phyloP scores from a whole-genome alignment of 2,797 vertebrate species.

The Eulemur mongoz region DNA sequence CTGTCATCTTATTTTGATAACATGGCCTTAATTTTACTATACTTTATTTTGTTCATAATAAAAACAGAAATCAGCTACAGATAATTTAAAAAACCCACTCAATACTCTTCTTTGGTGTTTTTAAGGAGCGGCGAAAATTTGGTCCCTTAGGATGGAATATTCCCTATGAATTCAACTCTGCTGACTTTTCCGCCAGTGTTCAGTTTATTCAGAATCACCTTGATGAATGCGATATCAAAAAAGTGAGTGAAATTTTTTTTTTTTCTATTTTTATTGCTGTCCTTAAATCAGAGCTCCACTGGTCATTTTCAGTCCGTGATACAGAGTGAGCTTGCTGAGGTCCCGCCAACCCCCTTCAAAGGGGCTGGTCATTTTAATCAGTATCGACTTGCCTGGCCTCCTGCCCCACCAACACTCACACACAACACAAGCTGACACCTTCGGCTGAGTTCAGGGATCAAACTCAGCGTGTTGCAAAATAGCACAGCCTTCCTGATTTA shows the following conservation, averaged over 20 bases:
- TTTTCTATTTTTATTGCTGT: background rate
- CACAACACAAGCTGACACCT: background rate
- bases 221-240: conserved; percentile 86
- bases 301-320: background rate
- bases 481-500: background rate
- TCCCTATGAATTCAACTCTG: conserved; percentile 88
- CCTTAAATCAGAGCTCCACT: background rate
- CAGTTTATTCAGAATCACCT: conserved; percentile 89
- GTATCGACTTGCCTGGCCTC: too few species aligned
- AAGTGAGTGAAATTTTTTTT: conserved; percentile 79
- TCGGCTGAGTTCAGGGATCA: background rate
- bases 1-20: conserved; percentile 1
- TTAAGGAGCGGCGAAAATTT: conserved; percentile 87
- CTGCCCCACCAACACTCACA: too few species aligned
- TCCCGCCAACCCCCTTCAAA: background rate
- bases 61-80: background rate
- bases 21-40: conserved; percentile 14
- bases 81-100: background rate
- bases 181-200: conserved; percentile 87
- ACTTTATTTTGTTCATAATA: background rate
- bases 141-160: conserved; percentile 90
- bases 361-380: background rate
- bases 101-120: conserved; percentile 64
- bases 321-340: background rate
- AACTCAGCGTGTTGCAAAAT: background rate